phyloP scores from a whole-genome alignment of 2,888 invertebrate species.

The Phoenoteleia sp. region DNA sequence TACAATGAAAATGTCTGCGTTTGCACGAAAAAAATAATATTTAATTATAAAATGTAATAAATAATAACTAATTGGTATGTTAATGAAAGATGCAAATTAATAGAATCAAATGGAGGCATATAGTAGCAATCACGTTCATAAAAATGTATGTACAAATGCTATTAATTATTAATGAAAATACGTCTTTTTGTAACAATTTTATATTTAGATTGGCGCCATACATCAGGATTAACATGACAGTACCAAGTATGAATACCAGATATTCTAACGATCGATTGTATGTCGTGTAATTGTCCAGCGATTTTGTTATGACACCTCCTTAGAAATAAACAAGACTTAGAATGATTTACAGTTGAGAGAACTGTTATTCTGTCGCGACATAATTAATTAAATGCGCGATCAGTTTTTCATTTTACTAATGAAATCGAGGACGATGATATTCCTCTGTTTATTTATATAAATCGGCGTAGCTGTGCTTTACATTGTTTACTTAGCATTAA shows the following conservation, averaged over 20 bases:
- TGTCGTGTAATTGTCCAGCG: slow-evolving; percentile 42
- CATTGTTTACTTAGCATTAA: too few species aligned
- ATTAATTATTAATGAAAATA: slow-evolving; percentile 42
- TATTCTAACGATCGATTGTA: slow-evolving; percentile 27
- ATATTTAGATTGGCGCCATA: slow-evolving; percentile 45
- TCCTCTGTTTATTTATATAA: background rate
- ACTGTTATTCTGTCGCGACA: slow-evolving; percentile 33
- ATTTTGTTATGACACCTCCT: slow-evolving; percentile 54
- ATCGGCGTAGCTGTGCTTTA: background rate
- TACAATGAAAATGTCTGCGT: too few species aligned
- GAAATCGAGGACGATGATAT: slow-evolving; percentile 42
- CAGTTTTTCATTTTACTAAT: slow-evolving; percentile 14
- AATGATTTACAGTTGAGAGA: slow-evolving; percentile 39
- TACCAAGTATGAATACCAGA: slow-evolving; percentile 25
- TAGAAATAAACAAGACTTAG: slow-evolving; percentile 57
- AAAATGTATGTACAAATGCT: background rate
- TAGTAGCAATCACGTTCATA: too few species aligned
- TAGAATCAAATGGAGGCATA: too few species aligned
- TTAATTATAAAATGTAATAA: too few species aligned
- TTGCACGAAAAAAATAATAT: too few species aligned
- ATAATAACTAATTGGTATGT: too few species aligned
- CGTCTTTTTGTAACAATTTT: slow-evolving; percentile 17
- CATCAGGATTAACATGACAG: slow-evolving; percentile 52
- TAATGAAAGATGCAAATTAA: too few species aligned
- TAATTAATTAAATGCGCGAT: slow-evolving; percentile 46